phyloP scores from a whole-genome alignment of 2,113 vertebrate species.

The Callipepla californica region DNA sequence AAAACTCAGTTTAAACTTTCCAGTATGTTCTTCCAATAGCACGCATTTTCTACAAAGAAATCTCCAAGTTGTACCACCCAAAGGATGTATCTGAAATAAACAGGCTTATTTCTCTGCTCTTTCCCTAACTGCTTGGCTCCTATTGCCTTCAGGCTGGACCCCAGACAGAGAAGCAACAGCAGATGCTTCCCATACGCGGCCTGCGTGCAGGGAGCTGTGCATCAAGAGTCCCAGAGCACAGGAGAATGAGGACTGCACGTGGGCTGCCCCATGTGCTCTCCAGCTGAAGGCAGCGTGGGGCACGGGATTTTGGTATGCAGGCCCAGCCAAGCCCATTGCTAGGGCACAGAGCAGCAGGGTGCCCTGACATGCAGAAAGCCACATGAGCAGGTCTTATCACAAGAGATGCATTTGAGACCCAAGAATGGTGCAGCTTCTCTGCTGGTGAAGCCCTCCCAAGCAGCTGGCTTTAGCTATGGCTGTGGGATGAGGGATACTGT shows the following conservation, averaged over 20 bases:
- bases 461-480: neutral
- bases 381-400: neutral
- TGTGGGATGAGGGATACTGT: neutral
- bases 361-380: neutral
- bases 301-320: fast-evolving
- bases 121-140: neutral
- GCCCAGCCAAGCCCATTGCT: fast-evolving
- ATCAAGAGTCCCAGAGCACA: neutral
- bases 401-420: neutral
- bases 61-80: neutral
- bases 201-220: fast-evolving
- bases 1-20: neutral
- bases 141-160: neutral
- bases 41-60: neutral
- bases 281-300: neutral
- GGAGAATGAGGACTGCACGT: neutral
- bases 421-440: neutral
- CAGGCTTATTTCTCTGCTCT: neutral
- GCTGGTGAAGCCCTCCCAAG: neutral
- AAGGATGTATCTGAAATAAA: neutral
- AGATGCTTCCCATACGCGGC: fast-evolving
- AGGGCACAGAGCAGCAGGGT: neutral
- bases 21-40: fast-evolving
- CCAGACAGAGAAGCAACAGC: neutral
- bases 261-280: neutral